Conservation (phyloP, 1,140 invertebrate species). For the Cydia fagiglandana region DNA sequence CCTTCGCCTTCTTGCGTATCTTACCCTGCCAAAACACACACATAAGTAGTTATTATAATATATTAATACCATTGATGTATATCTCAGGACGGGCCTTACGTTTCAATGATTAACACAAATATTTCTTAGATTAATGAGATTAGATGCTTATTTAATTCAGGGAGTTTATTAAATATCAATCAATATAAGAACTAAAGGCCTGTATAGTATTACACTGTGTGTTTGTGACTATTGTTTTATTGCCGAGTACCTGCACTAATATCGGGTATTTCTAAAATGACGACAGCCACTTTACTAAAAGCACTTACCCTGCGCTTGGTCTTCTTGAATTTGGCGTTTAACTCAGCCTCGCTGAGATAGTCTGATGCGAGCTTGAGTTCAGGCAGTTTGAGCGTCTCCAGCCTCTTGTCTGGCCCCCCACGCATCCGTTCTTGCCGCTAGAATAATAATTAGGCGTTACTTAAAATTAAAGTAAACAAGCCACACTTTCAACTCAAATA, state of each 20-base stretch:
- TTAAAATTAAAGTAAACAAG: neutral
- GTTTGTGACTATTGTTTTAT: no score
- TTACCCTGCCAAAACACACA: constrained; percentile 65
- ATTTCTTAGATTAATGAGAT: no score
- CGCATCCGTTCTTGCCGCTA: constrained; percentile 51
- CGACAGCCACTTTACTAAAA: neutral
- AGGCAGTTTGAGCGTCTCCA: constrained; percentile 86
- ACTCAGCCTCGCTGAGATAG: constrained; percentile 92
- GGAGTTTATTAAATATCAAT: no score
- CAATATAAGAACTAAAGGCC: no score
- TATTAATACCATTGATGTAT: no score
- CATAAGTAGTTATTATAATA: no score
- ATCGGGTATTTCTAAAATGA: no score
- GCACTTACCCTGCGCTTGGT: constrained; percentile 90
- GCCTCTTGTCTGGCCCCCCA: constrained; percentile 81
- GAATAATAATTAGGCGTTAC: neutral
- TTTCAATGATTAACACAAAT: no score
- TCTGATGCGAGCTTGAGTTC: constrained; percentile 89
- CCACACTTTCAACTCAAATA: neutral
- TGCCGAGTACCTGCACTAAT: neutral
- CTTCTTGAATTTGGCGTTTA: constrained; percentile 94
- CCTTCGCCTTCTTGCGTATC: constrained; percentile 77
- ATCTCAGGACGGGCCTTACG: no score
- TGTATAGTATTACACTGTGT: no score
- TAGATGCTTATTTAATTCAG: no score